A percentile compares a stretch with the other conserved stretches of the same genome.
Evolutionary conservation across 2,888 invertebrate genomes (phyloP).

Genomic region (Lypha dubia): DNA sequence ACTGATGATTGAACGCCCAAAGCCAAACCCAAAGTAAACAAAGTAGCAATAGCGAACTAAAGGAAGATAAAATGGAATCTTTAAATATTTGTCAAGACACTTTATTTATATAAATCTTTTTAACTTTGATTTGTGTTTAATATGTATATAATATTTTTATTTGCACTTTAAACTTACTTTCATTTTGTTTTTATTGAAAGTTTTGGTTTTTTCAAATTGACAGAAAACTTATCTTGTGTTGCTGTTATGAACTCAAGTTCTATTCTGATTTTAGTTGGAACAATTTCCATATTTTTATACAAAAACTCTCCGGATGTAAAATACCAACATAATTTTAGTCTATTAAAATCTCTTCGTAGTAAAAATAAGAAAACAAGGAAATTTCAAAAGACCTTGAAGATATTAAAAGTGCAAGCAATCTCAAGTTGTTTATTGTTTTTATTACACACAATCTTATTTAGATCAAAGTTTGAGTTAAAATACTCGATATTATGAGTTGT

Average conservation of each 20-base stretch:
- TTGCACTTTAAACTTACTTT: constrained; percentile 77
- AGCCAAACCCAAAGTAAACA: constrained; percentile 81
- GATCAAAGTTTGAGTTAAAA: constrained; percentile 12
- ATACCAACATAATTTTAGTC: constrained; percentile 26
- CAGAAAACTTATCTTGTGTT: constrained; percentile 71
- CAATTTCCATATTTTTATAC: constrained; percentile 72
- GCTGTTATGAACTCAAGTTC: constrained; percentile 66
- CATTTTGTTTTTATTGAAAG: constrained; percentile 75
- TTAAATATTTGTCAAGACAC: background rate
- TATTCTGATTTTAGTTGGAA: constrained; percentile 65
- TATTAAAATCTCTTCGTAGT: constrained; percentile 2
- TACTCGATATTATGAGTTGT: background rate
- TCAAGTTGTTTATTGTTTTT: constrained; percentile 35
- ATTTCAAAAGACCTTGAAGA: constrained; percentile 36
- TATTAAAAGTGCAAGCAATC: constrained; percentile 45
- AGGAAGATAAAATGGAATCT: constrained; percentile 10
- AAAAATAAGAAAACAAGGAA: constrained; percentile 37
- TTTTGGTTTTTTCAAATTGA: background rate
- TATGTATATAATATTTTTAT: background rate
- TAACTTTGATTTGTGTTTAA: background rate
- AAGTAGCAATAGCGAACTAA: constrained; percentile 78
- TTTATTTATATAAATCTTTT: no score
- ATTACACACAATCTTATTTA: constrained; percentile 2
- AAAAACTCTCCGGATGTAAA: constrained; percentile 10
- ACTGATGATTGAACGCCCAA: constrained; percentile 80